Percentiles rank a stretch among this genome's conserved stretches.
phyloP scores from a whole-genome alignment of 2,113 vertebrate species.

The Promerops cafer region DNA sequence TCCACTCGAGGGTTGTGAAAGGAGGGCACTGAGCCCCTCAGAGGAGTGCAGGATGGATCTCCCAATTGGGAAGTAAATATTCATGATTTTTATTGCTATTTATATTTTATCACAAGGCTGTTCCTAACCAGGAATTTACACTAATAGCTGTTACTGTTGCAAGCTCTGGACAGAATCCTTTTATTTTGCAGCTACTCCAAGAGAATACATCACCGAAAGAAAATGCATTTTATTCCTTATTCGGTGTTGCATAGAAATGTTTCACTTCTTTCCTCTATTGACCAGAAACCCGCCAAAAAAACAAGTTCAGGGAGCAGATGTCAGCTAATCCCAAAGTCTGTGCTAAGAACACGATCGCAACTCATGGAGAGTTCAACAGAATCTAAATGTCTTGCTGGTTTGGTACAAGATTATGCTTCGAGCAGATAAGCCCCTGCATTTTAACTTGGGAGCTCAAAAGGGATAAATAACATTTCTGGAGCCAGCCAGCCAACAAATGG shows the following conservation, averaged over 20 bases:
- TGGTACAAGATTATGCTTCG: conserved; percentile 7
- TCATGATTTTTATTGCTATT: not conserved
- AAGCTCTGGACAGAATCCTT: not conserved
- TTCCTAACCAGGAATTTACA: not conserved
- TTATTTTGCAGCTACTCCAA: not conserved
- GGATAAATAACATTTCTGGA: conserved; percentile 41
- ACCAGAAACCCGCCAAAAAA: not conserved
- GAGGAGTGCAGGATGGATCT: not conserved
- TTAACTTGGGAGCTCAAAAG: conserved; percentile 33
- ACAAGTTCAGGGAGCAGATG: conserved; percentile 26
- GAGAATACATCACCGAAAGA: not conserved
- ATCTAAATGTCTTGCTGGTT: conserved; percentile 12
- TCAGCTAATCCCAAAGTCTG: conserved; percentile 32
- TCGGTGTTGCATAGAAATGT: not conserved
- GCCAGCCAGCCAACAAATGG: conserved; percentile 15
- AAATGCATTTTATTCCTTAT: not conserved
- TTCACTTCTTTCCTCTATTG: not conserved
- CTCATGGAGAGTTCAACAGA: not conserved
- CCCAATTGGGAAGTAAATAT: not conserved
- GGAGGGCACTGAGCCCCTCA: not conserved
- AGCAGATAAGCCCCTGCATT: conserved; percentile 36
- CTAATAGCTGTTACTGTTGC: not conserved
- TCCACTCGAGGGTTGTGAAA: not conserved
- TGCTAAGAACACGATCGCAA: not conserved
- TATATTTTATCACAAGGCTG: not conserved